Evolutionary conservation across 2,888 invertebrate genomes (phyloP).

Genomic region (Chymomyza caudatula): DNA sequence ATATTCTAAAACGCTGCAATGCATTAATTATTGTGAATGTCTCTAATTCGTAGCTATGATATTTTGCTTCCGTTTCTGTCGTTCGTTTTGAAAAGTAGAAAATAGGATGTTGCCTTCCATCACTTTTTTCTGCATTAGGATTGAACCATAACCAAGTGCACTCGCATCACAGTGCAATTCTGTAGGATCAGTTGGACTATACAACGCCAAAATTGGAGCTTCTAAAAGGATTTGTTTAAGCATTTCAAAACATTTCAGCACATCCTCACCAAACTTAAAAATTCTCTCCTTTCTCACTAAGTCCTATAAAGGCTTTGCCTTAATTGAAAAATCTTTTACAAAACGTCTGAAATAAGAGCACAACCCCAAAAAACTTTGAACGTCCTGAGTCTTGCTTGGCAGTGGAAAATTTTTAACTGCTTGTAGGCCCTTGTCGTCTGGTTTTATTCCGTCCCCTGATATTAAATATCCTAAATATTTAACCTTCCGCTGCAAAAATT

Average conservation of each 20-base stretch:
- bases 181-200: conserved; percentile 40
- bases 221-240: conserved; percentile 24
- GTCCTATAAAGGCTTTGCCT: conserved; percentile 63
- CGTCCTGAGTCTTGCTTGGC: too few relatives aligned
- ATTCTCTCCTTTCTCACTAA: conserved; percentile 31
- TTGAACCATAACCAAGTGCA: conserved; percentile 50
- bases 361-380: conserved; percentile 2
- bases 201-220: conserved; percentile 2
- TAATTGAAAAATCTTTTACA: conserved; percentile 46
- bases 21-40: conserved; percentile 54
- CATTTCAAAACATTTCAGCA: conserved; percentile 5
- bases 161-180: conserved; percentile 66
- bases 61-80: conserved; percentile 43
- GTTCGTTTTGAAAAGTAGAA: conserved; percentile 61
- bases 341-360: conserved; percentile 45
- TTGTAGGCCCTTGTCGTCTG: conserved; percentile 6
- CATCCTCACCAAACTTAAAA: conserved; percentile 10
- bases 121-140: conserved; percentile 48
- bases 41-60: conserved; percentile 61
- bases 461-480: conserved; percentile 48
- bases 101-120: conserved; percentile 46
- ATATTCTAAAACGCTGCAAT: conserved; percentile 47
- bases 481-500: conserved; percentile 40
- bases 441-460: conserved; percentile 20
- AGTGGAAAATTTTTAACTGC: conserved; percentile 9